phyloP scores from a whole-genome alignment of 2,888 invertebrate genomes.

The Eupithecia tripunctaria region DNA sequence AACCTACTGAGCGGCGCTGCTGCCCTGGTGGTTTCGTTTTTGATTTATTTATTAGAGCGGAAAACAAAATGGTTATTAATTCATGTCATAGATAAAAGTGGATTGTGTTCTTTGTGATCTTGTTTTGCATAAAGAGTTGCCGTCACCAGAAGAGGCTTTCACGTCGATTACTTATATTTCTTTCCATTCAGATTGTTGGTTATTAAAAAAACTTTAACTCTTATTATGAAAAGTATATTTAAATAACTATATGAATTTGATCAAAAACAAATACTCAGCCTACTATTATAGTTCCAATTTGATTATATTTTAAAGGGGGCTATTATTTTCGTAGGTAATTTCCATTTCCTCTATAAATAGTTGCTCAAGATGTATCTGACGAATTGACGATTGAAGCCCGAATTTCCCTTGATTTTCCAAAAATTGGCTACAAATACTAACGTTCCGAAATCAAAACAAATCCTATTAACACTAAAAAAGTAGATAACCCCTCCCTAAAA shows the following conservation, averaged over 20 bases:
- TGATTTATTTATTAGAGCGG: constrained; percentile 38
- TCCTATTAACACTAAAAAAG: not conserved
- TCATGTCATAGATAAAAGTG: constrained; percentile 9
- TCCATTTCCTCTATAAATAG: not conserved
- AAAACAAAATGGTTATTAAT: constrained; percentile 16
- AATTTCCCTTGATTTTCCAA: not conserved
- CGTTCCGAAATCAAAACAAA: not conserved
- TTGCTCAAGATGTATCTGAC: not conserved
- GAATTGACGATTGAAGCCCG: not conserved
- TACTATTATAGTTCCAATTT: no score
- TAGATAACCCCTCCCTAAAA: no score
- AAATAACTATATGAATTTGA: no score
- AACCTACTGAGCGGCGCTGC: constrained; percentile 59
- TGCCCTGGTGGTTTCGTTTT: constrained; percentile 59
- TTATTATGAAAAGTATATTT: no score
- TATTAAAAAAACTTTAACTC: not conserved
- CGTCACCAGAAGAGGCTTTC: not conserved
- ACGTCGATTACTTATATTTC: not conserved
- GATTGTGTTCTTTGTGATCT: not conserved
- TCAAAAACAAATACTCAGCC: no score
- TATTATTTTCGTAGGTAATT: not conserved
- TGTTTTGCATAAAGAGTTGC: not conserved
- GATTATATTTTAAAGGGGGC: no score
- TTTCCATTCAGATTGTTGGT: not conserved
- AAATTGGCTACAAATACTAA: not conserved